Percentiles rank a stretch among this genome's conserved stretches.
These are phyloP conservation scores for Hozukius guyotensis DNA, from an alignment of 2,797 vertebrate genomes.

Conservation along the genomic window DNA sequence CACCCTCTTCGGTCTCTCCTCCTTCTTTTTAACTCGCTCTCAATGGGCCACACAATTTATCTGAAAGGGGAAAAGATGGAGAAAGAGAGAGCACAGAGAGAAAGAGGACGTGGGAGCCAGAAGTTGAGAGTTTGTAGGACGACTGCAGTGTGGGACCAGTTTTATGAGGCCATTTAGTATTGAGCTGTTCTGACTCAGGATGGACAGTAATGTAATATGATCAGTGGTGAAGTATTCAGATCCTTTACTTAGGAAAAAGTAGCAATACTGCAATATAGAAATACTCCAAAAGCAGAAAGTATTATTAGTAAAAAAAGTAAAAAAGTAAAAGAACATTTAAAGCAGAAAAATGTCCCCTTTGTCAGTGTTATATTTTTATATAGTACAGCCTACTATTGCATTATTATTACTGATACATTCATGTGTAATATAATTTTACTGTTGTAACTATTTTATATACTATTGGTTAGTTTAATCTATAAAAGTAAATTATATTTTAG, in stretches of 20 bases:
- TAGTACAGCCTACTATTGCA: not conserved
- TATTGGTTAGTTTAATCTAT: not conserved
- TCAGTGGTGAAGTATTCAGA: not conserved
- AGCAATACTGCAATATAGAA: not conserved
- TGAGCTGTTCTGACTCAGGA: not conserved
- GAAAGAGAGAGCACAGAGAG: conserved; percentile 17
- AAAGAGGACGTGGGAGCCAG: conserved; percentile 28
- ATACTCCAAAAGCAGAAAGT: not conserved
- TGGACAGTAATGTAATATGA: not conserved
- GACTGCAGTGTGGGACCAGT: conserved; percentile 1
- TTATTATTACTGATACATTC: not conserved
- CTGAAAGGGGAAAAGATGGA: conserved; percentile 45
- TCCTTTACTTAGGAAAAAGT: not conserved
- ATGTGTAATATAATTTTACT: not conserved
- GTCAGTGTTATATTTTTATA: not conserved
- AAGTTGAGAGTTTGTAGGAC: conserved; percentile 16
- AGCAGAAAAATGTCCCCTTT: too few species aligned
- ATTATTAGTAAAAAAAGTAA: not conserved
- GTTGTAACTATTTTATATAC: not conserved
- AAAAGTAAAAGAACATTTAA: not conserved
- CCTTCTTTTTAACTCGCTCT: conserved; percentile 38
- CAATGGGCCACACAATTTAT: conserved; percentile 52
- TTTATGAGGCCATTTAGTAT: conserved; percentile 1
- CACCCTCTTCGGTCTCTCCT: conserved; percentile 25
- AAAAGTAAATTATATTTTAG: not conserved